Percentiles rank a stretch among this genome's conserved stretches.
Evolutionary conservation across 2,888 invertebrate genomes (phyloP).

Genomic region (Melanotus villosus): DNA sequence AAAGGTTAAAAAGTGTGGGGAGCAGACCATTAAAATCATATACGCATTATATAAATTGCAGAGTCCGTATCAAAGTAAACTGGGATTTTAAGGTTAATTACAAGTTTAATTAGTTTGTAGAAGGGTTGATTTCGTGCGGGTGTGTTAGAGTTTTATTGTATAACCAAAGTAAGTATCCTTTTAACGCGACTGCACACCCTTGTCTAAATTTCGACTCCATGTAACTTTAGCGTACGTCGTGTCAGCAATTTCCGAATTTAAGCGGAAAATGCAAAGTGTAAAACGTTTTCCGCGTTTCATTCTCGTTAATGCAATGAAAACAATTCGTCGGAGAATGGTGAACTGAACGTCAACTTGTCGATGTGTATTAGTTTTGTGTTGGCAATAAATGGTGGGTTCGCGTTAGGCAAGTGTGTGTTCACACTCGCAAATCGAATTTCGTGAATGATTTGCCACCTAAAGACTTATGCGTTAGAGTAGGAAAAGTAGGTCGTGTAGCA

Average conservation of each 20-base stretch:
- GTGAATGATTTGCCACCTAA: conserved; percentile 27
- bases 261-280: conserved; percentile 4
- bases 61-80: background rate
- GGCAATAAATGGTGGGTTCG: background rate
- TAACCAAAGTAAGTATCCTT: conserved; percentile 1
- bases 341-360: conserved; percentile 6
- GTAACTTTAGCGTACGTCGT: background rate
- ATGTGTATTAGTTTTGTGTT: conserved; percentile 16
- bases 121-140: background rate
- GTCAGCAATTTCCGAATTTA: conserved; percentile 15
- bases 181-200: conserved; percentile 12
- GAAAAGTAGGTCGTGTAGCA: conserved; percentile 38
- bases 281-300: conserved; percentile 13
- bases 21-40: no score
- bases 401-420: background rate
- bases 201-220: background rate
- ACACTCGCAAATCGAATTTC: conserved; percentile 24
- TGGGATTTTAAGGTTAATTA: conserved; percentile 1
- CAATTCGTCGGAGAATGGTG: conserved; percentile 6
- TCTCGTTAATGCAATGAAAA: conserved; percentile 9
- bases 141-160: background rate
- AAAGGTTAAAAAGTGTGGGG: no score
- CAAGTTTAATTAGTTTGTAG: background rate
- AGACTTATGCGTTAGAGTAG: conserved; percentile 12
- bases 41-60: no score